A percentile compares a stretch with the other conserved stretches of the same genome.
phyloP scores from a whole-genome alignment of 2,113 vertebrate species.

The cattle (Bos taurus) region DNA sequence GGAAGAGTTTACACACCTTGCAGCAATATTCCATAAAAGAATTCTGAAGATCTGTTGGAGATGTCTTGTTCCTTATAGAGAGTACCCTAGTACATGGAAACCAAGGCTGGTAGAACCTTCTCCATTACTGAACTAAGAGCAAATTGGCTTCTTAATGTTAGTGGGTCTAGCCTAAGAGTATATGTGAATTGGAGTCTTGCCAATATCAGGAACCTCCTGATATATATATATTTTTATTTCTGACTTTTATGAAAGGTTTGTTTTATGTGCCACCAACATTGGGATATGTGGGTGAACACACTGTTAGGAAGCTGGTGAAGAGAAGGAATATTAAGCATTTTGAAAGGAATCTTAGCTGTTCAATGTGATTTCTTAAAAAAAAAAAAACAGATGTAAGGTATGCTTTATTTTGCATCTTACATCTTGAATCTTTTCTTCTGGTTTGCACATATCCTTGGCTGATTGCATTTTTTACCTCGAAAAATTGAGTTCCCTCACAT shows the following conservation, averaged over 20 bases:
- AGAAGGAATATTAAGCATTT: slow-evolving; percentile 42
- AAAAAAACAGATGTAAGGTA: neutral
- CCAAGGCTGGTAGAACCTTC: neutral
- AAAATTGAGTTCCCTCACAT: neutral
- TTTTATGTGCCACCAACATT: slow-evolving; percentile 43
- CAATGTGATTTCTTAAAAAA: slow-evolving; percentile 41
- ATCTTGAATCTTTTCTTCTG: neutral
- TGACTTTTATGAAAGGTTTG: slow-evolving; percentile 50
- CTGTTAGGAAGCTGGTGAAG: neutral
- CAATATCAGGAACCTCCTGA: slow-evolving; percentile 3
- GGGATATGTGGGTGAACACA: neutral
- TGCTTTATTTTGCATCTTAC: slow-evolving; percentile 40
- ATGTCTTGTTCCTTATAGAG: neutral
- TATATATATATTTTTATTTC: slow-evolving; percentile 36
- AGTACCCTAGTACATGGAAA: neutral
- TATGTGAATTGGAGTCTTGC: slow-evolving; percentile 30
- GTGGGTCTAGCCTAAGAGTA: neutral
- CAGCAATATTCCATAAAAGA: neutral
- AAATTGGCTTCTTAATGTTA: slow-evolving; percentile 12
- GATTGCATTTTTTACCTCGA: neutral
- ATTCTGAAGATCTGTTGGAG: neutral
- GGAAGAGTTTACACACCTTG: neutral
- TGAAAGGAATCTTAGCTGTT: neutral
- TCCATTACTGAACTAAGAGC: neutral
- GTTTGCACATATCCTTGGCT: neutral